Percentiles rank a stretch among this genome's conserved stretches.
Evolutionary conservation across 2,888 invertebrate species (phyloP).

Genomic region (Heliconius aoede): DNA sequence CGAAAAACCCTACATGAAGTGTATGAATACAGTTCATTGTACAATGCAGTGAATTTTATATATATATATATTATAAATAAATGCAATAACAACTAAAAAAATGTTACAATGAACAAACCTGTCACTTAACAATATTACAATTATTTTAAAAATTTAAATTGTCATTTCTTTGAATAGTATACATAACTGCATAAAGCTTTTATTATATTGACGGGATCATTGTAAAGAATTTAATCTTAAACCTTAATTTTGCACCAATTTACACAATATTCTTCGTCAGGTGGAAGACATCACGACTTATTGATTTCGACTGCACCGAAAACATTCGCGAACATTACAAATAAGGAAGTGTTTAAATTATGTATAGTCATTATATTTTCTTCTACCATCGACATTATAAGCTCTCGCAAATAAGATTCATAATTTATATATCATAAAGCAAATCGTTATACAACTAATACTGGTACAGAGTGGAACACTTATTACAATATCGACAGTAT

Average conservation of each 20-base stretch:
- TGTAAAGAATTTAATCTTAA: constrained; percentile 28
- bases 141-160: not conserved
- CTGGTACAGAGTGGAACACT: constrained; percentile 24
- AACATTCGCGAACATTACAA: constrained; percentile 37
- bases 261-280: constrained; percentile 47
- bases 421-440: constrained; percentile 24
- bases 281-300: constrained; percentile 51
- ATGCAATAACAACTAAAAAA: not conserved
- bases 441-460: constrained; percentile 15
- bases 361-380: constrained; percentile 3
- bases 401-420: constrained; percentile 7
- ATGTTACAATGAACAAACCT: constrained; percentile 11
- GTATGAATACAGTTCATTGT: constrained; percentile 22
- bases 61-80: constrained; percentile 16
- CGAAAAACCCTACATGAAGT: constrained; percentile 7
- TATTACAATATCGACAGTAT: constrained; percentile 41
- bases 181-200: constrained; percentile 19
- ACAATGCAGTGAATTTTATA: not conserved
- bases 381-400: constrained; percentile 17
- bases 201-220: constrained; percentile 27
- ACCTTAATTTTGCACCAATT: constrained; percentile 41
- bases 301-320: constrained; percentile 31
- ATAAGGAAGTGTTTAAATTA: constrained; percentile 17
- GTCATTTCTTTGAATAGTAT: not conserved
- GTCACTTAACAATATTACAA: constrained; percentile 7